Evolutionary conservation across 2,797 vertebrate genomes (phyloP), one percentile per base, ranked within the genome.

Genomic region (Phoebastria nigripes): DNA sequence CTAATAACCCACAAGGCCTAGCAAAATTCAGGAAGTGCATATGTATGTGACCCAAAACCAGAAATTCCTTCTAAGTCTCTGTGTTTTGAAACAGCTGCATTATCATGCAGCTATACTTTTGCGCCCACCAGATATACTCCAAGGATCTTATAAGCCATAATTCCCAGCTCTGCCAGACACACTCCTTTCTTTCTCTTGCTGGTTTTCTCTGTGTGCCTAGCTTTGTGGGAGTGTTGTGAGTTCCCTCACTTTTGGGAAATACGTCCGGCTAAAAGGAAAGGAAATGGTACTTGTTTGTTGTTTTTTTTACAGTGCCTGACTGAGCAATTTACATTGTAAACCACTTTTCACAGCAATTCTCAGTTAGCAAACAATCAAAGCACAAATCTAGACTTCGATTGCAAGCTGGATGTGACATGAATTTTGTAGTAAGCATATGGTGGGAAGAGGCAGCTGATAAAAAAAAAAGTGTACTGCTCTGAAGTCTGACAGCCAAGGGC

Each of bases 321-420:
- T 55, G 87, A 93, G 84, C 67, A 77, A 66, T 81, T 91, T 89
- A 49, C 49, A 78, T 59, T 70, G 26, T 44, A 82, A 95, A 78
- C 25, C 79, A 52, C 37, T 69, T 84, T 72, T 86, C 92, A 66
- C 72, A 92, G 90, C 87, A 86, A 21, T 79, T 93, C 89, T 85
- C 79, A 78, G 94, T 92, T 76, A 86, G 95, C 90, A 94, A 96
- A 94, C 95, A 97, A 93, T 87, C 26, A 15, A 72, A 94, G 69
- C 87, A 74, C 87, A 91, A 72, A 83, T 56, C 22, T 35, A 44
- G 82, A 35, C 72, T 89, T 89, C 0, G 2, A 74, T 4, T 80
- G 63, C 88, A 51, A 82, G 74, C 79, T 87, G 93, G 86, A 86
- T 93, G 95, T 93, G 93, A 95, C 66, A 42, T 3, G 79, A 94